Conservation (phyloP, 2,797 vertebrate genomes). For the Paguma larvata region DNA sequence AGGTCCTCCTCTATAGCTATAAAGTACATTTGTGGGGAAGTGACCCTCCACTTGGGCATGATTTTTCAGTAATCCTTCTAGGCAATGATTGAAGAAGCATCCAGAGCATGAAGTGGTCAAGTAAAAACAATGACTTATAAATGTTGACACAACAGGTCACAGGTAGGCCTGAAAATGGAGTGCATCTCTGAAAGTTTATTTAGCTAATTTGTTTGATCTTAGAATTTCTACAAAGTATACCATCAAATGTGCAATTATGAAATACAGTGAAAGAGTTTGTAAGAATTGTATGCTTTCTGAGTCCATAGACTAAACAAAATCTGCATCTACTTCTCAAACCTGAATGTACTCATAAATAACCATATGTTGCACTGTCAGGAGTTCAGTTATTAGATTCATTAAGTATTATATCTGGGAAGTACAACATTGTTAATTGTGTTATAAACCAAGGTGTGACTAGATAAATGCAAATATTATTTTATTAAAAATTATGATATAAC, state of each 20-base stretch:
- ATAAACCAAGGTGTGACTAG: not conserved
- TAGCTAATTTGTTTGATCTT: not conserved
- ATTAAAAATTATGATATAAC: not conserved
- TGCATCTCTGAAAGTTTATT: not conserved
- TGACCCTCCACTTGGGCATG: not conserved
- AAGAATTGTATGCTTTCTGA: not conserved
- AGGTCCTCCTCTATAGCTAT: not conserved
- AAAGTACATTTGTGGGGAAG: not conserved
- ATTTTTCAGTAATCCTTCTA: constrained; percentile 1
- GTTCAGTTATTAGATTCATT: not conserved
- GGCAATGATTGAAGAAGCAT: not conserved
- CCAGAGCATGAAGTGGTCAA: not conserved
- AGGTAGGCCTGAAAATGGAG: not conserved
- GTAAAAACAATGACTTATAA: not conserved
- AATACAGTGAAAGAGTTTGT: not conserved
- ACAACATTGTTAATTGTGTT: not conserved
- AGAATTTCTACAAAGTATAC: not conserved
- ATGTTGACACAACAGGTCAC: not conserved
- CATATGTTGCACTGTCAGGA: not conserved
- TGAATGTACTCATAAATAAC: not conserved
- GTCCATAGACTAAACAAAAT: not conserved
- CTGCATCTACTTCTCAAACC: not conserved
- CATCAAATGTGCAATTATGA: not conserved
- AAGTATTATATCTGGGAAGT: not conserved
- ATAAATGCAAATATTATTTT: constrained; percentile 3